Evolutionary conservation across 2,888 invertebrate genomes (phyloP).

Genomic region (Eulithis testata): DNA sequence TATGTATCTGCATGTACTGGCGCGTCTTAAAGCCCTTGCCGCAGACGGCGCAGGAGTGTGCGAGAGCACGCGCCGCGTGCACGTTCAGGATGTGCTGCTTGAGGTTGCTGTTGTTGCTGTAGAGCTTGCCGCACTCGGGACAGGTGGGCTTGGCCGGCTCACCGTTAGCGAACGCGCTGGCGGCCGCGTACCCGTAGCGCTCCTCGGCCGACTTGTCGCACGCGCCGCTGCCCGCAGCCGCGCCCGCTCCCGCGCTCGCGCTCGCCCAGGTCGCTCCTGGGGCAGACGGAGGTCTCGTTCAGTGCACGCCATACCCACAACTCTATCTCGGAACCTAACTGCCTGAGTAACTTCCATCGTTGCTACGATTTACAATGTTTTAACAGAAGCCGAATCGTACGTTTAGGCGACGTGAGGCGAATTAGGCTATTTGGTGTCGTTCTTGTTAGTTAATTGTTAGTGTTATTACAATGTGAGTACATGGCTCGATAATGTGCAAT

Average conservation of each 20-base stretch:
- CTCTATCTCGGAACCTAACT: conserved; percentile 37
- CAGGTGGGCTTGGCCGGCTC: conserved; percentile 85
- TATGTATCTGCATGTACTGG: conserved; percentile 89
- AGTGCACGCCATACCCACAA: conserved; percentile 52
- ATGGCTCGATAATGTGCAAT: conserved; percentile 75
- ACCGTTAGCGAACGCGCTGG: conserved; percentile 60
- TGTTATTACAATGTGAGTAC: conserved; percentile 67
- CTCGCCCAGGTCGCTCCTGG: conserved; percentile 77
- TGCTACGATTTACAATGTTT: conserved; percentile 39
- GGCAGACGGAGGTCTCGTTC: conserved; percentile 79
- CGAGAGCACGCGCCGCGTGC: conserved; percentile 85
- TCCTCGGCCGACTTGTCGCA: conserved; percentile 51
- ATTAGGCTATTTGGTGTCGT: conserved; percentile 63
- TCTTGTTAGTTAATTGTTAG: conserved; percentile 73
- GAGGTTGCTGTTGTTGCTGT: conserved; percentile 88
- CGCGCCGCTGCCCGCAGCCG: conserved; percentile 56
- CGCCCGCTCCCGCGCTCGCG: conserved; percentile 53
- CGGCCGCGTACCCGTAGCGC: conserved; percentile 49
- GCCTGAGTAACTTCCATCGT: conserved; percentile 42
- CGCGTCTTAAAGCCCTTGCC: conserved; percentile 88
- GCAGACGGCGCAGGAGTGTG: conserved; percentile 87
- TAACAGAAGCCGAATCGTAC: conserved; percentile 42
- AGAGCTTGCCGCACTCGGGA: conserved; percentile 87
- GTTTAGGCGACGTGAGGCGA: conserved; percentile 49
- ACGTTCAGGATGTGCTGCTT: conserved; percentile 89